phyloP scores from a whole-genome alignment of 2,113 vertebrate species.

The Periophthalmus modestus region DNA sequence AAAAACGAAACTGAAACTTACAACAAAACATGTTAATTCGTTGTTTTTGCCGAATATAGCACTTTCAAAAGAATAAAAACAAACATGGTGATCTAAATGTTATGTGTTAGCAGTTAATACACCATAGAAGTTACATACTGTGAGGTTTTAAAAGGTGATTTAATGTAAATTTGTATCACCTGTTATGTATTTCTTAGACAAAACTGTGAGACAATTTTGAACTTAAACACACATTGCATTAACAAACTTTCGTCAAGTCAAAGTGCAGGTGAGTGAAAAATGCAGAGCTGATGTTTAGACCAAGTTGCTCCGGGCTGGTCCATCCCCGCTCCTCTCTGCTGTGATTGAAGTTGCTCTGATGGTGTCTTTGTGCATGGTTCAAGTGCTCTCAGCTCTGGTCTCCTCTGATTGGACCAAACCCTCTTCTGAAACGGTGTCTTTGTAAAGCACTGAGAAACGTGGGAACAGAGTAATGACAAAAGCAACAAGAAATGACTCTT shows the following conservation, averaged over 20 bases:
- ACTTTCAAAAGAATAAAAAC: no score
- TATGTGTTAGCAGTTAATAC: no score
- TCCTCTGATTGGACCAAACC: constrained; percentile 35
- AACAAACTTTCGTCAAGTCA: background rate
- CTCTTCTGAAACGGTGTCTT: constrained; percentile 22
- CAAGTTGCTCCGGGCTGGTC: background rate
- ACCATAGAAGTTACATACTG: no score
- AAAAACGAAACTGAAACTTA: no score
- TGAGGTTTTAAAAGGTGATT: no score
- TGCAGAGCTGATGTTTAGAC: background rate
- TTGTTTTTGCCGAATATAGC: no score
- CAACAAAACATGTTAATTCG: no score
- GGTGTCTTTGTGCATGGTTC: constrained; percentile 6
- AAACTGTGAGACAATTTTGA: background rate
- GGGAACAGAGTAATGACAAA: constrained; percentile 39
- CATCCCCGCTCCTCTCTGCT: background rate
- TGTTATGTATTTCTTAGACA: no score
- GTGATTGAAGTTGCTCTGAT: constrained; percentile 20
- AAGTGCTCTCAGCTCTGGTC: constrained; percentile 36
- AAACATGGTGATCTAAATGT: no score
- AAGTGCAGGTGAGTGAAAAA: background rate
- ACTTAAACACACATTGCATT: background rate
- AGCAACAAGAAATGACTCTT: constrained; percentile 31
- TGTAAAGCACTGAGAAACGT: constrained; percentile 42
- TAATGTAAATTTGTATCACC: background rate